A percentile compares a stretch with the other conserved stretches of the same genome.
phyloP scores from a whole-genome alignment of 2,888 invertebrate species.

The Latheticus oryzae region DNA sequence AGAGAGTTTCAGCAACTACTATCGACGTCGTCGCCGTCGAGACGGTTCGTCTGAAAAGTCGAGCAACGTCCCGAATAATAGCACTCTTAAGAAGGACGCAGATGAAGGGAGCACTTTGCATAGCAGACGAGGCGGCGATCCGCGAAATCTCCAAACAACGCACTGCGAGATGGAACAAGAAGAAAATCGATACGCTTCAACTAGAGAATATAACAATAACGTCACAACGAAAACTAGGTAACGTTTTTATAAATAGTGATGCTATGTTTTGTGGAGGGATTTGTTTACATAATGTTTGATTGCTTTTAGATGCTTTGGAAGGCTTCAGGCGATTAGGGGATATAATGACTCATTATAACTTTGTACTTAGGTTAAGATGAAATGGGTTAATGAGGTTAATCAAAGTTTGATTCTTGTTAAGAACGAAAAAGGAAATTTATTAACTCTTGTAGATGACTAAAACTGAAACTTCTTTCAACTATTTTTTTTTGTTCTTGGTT shows the following conservation, averaged over 20 bases:
- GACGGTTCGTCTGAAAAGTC: constrained; percentile 36
- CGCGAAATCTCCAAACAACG: constrained; percentile 22
- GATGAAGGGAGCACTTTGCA: constrained; percentile 23
- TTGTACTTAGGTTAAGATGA: constrained; percentile 4
- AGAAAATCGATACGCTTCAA: constrained; percentile 15
- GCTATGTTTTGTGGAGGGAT: constrained; percentile 7
- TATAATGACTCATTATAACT: constrained; percentile 11
- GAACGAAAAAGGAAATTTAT: background rate
- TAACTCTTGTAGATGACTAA: too few species aligned
- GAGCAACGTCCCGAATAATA: constrained; percentile 38
- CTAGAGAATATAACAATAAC: constrained; percentile 5
- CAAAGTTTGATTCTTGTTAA: background rate
- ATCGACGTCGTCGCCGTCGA: constrained; percentile 56
- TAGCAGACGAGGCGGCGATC: constrained; percentile 18
- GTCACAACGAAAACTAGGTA: constrained; percentile 6
- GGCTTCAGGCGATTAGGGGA: background rate
- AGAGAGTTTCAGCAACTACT: constrained; percentile 62
- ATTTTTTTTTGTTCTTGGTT: too few species aligned
- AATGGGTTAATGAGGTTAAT: background rate
- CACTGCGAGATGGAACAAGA: constrained; percentile 7
- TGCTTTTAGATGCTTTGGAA: too few species aligned
- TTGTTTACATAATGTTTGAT: constrained; percentile 16
- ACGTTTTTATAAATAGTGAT: background rate
- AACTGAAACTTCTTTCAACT: too few species aligned
- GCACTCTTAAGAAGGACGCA: constrained; percentile 20